Percentiles rank a stretch among this genome's conserved stretches.
These are phyloP conservation scores for Neodiprion virginianus DNA, from an alignment of 1,140 invertebrate species.

Conservation along the genomic window DNA sequence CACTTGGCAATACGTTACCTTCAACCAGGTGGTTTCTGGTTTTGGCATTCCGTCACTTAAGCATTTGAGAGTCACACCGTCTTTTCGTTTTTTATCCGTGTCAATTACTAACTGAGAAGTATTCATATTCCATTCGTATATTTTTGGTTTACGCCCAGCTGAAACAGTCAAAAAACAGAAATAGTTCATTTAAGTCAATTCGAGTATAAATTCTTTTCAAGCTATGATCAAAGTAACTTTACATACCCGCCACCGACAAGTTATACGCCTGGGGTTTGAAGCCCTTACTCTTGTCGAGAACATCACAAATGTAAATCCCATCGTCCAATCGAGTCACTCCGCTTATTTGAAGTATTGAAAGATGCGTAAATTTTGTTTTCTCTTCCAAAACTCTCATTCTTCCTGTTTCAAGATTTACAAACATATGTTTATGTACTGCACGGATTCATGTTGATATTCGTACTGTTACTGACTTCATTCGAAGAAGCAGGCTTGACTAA, in stretches of 20 bases:
- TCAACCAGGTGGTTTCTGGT: constrained; percentile 52
- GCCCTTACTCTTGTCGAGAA: constrained; percentile 27
- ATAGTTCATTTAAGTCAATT: not conserved
- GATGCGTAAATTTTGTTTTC: constrained; percentile 41
- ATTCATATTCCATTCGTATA: constrained; percentile 39
- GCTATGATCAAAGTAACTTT: constrained; percentile 18
- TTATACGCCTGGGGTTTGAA: constrained; percentile 20
- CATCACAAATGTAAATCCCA: constrained; percentile 42
- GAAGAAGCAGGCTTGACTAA: constrained; percentile 9
- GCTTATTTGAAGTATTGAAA: constrained; percentile 37
- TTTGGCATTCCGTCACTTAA: constrained; percentile 45
- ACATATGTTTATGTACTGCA: constrained; percentile 14
- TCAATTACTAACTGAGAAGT: constrained; percentile 32
- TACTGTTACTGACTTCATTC: constrained; percentile 24
- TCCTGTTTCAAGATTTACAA: constrained; percentile 29
- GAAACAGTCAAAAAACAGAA: constrained; percentile 12
- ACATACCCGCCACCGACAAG: constrained; percentile 40
- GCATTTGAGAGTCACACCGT: constrained; percentile 43
- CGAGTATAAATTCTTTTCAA: not conserved
- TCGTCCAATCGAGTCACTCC: constrained; percentile 37
- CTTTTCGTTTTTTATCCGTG: constrained; percentile 29
- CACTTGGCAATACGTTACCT: constrained; percentile 37
- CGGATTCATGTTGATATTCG: constrained; percentile 10
- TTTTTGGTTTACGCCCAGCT: constrained; percentile 42
- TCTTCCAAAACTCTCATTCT: constrained; percentile 27